These are phyloP conservation scores for Nanorana parkeri DNA, from an alignment of 2,113 vertebrate species.

Conservation along the genomic window DNA sequence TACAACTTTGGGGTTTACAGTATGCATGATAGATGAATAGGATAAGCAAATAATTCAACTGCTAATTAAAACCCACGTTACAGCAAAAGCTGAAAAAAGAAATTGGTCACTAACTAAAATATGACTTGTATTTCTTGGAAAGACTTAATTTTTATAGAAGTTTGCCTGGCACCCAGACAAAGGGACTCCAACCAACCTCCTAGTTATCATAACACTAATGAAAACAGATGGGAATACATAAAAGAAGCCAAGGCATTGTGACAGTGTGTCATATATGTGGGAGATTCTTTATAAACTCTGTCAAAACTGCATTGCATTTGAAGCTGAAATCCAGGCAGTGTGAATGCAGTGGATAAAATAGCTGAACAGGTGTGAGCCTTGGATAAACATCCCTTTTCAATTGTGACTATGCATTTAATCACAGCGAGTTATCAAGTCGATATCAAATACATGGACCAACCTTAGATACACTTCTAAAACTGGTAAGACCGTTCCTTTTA, in stretches of 20 bases:
- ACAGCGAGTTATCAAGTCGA: too few relatives aligned
- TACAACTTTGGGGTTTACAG: too few relatives aligned
- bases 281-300: slow-evolving; percentile 1
- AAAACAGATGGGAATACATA: slow-evolving; percentile 33
- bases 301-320: slow-evolving; percentile 6
- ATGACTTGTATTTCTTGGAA: slow-evolving; percentile 15
- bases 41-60: neutral
- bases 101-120: slow-evolving; percentile 7
- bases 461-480: too few relatives aligned
- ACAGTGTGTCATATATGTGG: slow-evolving; percentile 35
- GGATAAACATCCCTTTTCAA: too few relatives aligned
- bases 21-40: too few relatives aligned
- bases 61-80: neutral
- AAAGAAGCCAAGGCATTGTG: slow-evolving; percentile 27
- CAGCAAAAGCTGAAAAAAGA: slow-evolving; percentile 13
- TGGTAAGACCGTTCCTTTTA: too few relatives aligned
- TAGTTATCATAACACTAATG: slow-evolving; percentile 31
- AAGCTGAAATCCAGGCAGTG: too few relatives aligned
- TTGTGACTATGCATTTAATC: too few relatives aligned
- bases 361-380: too few relatives aligned
- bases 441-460: too few relatives aligned
- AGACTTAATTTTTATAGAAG: slow-evolving; percentile 7
- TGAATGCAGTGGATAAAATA: too few relatives aligned
- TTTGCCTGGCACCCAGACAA: neutral
- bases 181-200: slow-evolving; percentile 24